Conservation (phyloP, 2,113 vertebrate species). For the Trichechus manatus region DNA sequence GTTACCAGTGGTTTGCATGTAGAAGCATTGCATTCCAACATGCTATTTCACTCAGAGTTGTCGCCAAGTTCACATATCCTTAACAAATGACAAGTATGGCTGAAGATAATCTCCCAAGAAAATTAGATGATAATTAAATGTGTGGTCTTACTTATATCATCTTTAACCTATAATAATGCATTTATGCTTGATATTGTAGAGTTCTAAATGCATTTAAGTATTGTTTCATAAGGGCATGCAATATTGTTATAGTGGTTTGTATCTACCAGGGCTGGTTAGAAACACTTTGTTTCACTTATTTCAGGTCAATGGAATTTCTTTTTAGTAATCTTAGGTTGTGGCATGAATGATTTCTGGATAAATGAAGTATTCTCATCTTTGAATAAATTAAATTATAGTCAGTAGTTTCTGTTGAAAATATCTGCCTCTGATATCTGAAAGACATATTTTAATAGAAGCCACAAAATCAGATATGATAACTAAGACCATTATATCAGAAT, state of each 20-base stretch:
- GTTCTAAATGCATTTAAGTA: background rate
- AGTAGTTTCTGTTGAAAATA: background rate
- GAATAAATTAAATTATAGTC: background rate
- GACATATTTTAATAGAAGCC: background rate
- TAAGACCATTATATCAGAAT: slow-evolving; percentile 50
- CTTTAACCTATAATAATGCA: background rate
- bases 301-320: background rate
- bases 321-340: background rate
- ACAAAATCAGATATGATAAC: slow-evolving; percentile 36
- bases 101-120: background rate
- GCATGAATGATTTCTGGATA: background rate
- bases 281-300: background rate
- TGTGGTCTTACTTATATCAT: background rate
- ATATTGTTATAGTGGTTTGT: background rate
- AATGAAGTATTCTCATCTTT: background rate
- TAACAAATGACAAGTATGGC: background rate
- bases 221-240: background rate
- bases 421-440: background rate
- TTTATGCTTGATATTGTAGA: background rate
- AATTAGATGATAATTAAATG: background rate
- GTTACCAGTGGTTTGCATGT: background rate
- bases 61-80: background rate
- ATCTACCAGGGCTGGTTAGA: background rate
- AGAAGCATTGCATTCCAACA: background rate
- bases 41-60: background rate